Conservation (phyloP, 1,140 invertebrate species). For the Drosophila oshimai region DNA sequence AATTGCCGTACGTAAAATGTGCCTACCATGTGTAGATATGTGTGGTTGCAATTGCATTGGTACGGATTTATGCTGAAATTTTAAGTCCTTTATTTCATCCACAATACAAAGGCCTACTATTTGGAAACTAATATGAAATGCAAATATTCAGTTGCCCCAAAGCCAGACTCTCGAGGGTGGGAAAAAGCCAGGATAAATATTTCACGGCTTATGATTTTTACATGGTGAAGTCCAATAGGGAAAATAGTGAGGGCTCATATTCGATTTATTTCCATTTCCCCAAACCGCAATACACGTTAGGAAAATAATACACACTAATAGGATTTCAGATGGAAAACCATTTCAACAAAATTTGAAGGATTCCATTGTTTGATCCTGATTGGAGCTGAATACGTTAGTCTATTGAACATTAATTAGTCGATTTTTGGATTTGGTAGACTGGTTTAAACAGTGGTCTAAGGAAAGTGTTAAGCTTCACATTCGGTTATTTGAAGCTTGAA, state of each 20-base stretch:
- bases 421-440: no score
- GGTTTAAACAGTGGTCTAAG: no score
- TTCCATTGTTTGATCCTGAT: no score
- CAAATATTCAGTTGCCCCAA: not conserved
- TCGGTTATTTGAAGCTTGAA: no score
- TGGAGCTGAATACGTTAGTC: no score
- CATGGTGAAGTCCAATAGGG: not conserved
- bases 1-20: not conserved
- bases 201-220: conserved; percentile 21
- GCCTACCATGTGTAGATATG: not conserved
- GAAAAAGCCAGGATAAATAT: conserved; percentile 8
- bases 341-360: no score
- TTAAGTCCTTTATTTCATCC: conserved; percentile 7
- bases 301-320: no score
- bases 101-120: conserved; percentile 11
- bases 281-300: not conserved
- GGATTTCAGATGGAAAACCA: no score
- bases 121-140: conserved; percentile 24
- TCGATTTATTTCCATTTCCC: not conserved
- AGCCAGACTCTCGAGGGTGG: not conserved
- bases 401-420: no score
- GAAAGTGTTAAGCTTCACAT: no score
- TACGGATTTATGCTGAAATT: conserved; percentile 10
- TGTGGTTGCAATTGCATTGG: not conserved
- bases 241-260: not conserved